Conservation (phyloP, 2,113 vertebrate species). For the Misgurnus mizolepis region DNA sequence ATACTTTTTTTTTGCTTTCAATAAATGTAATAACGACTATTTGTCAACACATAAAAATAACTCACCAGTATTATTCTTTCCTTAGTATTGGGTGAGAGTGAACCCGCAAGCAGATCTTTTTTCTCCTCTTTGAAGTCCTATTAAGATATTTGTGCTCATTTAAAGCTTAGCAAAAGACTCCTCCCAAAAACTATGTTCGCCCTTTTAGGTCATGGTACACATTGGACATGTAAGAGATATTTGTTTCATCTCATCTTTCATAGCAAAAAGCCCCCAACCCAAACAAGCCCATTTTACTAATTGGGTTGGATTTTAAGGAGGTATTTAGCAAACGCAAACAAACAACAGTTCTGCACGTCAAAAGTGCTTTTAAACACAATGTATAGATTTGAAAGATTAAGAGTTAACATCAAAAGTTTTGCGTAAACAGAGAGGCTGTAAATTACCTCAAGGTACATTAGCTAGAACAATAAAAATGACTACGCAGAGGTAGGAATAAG, state of each 20-base stretch:
- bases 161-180: constrained; percentile 19
- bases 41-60: neutral
- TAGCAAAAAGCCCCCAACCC: constrained; percentile 4
- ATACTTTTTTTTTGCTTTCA: too few relatives aligned
- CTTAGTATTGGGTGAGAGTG: constrained; percentile 24
- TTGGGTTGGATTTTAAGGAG: neutral
- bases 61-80: constrained; percentile 54
- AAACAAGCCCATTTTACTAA: constrained; percentile 1
- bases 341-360: neutral
- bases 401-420: neutral
- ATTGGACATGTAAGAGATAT: neutral
- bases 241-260: neutral
- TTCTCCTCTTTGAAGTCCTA: constrained; percentile 42
- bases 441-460: neutral
- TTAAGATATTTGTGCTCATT: constrained; percentile 37
- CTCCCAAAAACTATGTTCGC: constrained; percentile 19
- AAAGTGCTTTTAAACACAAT: constrained; percentile 8
- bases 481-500: neutral
- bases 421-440: too few relatives aligned
- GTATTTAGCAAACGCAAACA: neutral
- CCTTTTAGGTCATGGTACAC: neutral
- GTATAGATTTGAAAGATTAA: neutral
- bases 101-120: neutral
- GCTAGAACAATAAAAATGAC: neutral
- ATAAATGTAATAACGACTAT: too few relatives aligned